Evolutionary conservation across 1,140 invertebrate genomes (phyloP), one percentile per base, ranked within the genome.

Genomic region (Nymphalis io): DNA sequence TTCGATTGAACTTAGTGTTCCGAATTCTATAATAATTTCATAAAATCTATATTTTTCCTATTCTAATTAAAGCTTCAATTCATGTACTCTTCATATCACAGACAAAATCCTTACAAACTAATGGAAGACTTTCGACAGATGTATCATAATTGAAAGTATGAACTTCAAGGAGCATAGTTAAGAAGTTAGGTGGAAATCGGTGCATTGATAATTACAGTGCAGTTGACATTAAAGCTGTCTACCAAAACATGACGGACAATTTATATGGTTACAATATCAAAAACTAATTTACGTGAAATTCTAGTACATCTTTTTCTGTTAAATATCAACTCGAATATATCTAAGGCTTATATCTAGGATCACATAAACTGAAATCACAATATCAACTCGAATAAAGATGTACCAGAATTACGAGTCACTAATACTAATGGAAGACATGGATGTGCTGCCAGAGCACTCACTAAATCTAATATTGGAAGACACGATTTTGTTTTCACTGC

Each of bases 401-500:
- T 72, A 66, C 66, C 55, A 76, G 46, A 69, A 72, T 46, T 67
- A 55, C 76, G 76, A 76, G 75, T 71, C 73, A 83, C 85, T 91
- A 88, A 85, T 73, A 82, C 88, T 91, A 91, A 86, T 87, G 89
- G 89, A 91, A 91, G 89, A 91, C 89, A 60, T 81, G 64, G 74
- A 82, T 80, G 75, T 78, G 77, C 72, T 77, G 69, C 57, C 51
- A 21, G 67, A 81, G 79, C 84, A 79, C 80, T 67, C 77, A 83
- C 82, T 91, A 82, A 85, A 87, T 81, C 88, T 91, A 89, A 79
- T 72, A 61, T 80, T 88, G 89, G 89, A 91, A 91, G 89, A 91
- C 89, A 80, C 70, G 89, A 91, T 91, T 91, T 91, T 87, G 89
- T 91, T 90, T 87, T 88, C 84, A 87, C 84, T 87, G 85, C 71